Base-by-base conservation (phyloP, 2,888 invertebrate genomes). In the Orthonychiurus folsomi region DNA sequence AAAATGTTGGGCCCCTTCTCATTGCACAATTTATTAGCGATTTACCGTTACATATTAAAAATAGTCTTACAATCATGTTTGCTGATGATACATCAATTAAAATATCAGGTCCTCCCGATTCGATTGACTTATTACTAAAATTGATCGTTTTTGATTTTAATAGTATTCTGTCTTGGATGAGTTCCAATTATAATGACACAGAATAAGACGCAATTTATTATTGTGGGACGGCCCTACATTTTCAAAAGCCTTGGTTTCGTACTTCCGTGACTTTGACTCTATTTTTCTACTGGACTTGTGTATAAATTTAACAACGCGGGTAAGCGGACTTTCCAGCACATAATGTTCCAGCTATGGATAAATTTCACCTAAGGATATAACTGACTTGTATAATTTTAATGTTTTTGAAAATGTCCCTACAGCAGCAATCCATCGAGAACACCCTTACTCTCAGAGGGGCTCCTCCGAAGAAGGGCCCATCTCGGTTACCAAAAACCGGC, bases 21-120 rank as follows among this genome's bases (percentile, higher is more conserved):
- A 5, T 55, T 55, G 3, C n/a, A 3, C 28, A 3, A 20, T 18
- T 56, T 2, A 56, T 56, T 3, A 56, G 28, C 27, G 56, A 56
- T 21, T 21, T 56, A 28, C 56, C 27, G 2, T 21, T 56, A 26
- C 20, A 21, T 21, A 26, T 56, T n/a, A 3, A 18, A 28, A 9
- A 56, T 21, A 28, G 56, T 21, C 15, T 28, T 9, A n/a, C 21
- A 9, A 28, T 28, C 20, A 15, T 56, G n/a, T 56, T 56, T 21
- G 56, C 28, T 2, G 56, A 56, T 56, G 56, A 56, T 21, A 28
- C 27, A 18, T 21, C 15, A 2, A 27, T 56, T 18, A 5, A n/a
- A 2, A 55, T 55, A 12, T 55, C 55, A 5, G 55, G 21, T 2
- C 15, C 21, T 3, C 25, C 55, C 9, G 55, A 55, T 5, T 20